Evolutionary conservation across 2,113 vertebrate species (phyloP).

Genomic region (Petromus typicus): DNA sequence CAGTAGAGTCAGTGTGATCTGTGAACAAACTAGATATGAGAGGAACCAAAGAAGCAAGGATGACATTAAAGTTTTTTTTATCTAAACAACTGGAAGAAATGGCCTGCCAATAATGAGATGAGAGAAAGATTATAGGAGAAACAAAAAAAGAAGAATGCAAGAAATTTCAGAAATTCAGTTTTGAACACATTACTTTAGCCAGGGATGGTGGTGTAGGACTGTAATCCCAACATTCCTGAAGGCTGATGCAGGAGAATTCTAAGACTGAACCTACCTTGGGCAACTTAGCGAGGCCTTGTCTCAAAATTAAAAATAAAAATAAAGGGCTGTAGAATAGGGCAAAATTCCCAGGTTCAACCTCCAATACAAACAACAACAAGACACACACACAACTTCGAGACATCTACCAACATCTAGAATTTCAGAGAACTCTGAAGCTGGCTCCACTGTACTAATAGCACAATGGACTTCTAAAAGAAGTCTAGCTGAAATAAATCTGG

Average conservation of each 20-base stretch:
- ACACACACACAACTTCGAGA: not conserved
- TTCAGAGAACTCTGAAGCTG: not conserved
- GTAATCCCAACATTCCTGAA: not conserved
- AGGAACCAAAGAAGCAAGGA: not conserved
- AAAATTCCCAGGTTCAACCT: not conserved
- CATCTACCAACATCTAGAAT: not conserved
- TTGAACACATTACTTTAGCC: constrained; percentile 10
- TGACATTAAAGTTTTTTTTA: not conserved
- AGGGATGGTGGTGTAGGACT: not conserved
- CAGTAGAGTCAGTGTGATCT: not conserved
- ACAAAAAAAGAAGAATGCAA: not conserved
- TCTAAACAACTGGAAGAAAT: not conserved
- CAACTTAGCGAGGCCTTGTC: not conserved
- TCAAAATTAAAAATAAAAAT: not conserved
- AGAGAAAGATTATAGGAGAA: not conserved
- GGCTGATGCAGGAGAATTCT: not conserved
- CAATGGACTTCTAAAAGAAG: not conserved
- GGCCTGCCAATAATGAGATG: not conserved
- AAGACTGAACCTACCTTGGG: not conserved
- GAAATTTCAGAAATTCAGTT: not conserved
- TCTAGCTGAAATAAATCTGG: not conserved
- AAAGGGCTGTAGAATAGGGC: not conserved
- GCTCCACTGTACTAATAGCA: not conserved
- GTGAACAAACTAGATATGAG: not conserved
- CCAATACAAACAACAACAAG: not conserved